Evolutionary conservation across 2,113 vertebrate genomes (phyloP).

Genomic region (Daphoenositta chrysoptera): DNA sequence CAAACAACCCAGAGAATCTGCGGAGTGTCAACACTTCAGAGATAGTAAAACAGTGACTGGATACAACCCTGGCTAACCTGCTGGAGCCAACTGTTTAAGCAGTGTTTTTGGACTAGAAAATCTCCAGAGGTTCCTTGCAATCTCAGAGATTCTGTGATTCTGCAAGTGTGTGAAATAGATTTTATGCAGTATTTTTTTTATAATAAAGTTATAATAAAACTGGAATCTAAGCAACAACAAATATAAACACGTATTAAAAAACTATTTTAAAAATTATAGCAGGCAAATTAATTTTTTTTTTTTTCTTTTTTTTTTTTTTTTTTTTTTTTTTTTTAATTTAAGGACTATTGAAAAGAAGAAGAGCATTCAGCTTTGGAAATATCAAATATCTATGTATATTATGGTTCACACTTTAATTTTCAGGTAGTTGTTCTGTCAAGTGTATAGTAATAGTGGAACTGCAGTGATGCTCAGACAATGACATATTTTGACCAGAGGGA

Average conservation of each 20-base stretch:
- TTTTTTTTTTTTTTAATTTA: neutral
- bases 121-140: neutral
- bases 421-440: neutral
- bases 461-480: neutral
- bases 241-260: neutral
- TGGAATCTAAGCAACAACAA: neutral
- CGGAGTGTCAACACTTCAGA: neutral
- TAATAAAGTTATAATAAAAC: neutral
- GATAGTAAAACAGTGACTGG: rapidly evolving
- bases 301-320: neutral
- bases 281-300: neutral
- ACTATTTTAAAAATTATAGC: neutral
- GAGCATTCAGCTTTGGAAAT: neutral
- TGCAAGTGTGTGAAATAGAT: neutral
- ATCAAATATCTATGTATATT: neutral
- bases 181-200: neutral
- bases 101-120: neutral
- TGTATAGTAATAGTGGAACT: neutral
- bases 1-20: neutral
- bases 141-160: neutral
- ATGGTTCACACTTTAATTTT: neutral
- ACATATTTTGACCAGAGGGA: neutral
- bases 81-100: neutral
- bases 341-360: neutral
- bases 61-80: neutral